A percentile compares a stretch with the other conserved stretches of the same genome.
Conservation (phyloP, 2,888 invertebrate species). For the Pristionchus entomophagus region DNA sequence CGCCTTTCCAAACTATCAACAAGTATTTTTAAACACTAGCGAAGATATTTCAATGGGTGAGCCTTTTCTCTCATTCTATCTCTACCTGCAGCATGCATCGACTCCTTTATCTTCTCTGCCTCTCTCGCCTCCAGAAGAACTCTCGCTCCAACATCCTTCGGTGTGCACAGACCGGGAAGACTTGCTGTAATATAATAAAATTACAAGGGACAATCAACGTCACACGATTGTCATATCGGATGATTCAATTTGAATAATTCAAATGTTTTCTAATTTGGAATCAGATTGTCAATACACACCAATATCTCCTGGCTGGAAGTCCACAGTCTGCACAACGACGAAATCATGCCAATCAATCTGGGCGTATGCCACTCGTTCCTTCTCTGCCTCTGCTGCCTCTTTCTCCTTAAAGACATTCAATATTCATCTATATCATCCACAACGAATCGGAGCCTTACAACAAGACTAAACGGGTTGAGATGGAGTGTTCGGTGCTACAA, state of each 20-base stretch:
- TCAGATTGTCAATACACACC: conserved; percentile 80
- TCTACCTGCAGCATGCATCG: conserved; percentile 9
- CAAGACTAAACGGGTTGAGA: no score
- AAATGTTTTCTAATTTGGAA: no score
- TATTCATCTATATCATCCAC: not conserved
- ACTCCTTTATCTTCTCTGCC: conserved; percentile 61
- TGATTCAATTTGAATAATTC: no score
- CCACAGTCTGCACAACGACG: conserved; percentile 99
- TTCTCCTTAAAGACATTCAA: conserved; percentile 80
- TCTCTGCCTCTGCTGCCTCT: conserved; percentile 94
- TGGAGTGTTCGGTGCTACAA: no score
- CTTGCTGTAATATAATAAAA: conserved; percentile 68
- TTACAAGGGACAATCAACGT: conserved; percentile 12
- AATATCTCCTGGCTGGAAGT: conserved; percentile 95
- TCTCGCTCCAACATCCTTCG: conserved; percentile 79
- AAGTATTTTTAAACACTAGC: no score
- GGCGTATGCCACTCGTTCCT: conserved; percentile 90
- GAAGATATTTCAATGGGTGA: no score
- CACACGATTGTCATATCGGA: not conserved
- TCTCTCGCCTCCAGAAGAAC: conserved; percentile 78
- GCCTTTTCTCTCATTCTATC: no score
- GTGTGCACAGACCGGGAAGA: conserved; percentile 79
- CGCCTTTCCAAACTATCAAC: no score
- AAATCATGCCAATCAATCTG: conserved; percentile 99
- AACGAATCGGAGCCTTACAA: no score